Evolutionary conservation across 2,113 vertebrate species (phyloP).

Genomic region (Electrona antarctica): DNA sequence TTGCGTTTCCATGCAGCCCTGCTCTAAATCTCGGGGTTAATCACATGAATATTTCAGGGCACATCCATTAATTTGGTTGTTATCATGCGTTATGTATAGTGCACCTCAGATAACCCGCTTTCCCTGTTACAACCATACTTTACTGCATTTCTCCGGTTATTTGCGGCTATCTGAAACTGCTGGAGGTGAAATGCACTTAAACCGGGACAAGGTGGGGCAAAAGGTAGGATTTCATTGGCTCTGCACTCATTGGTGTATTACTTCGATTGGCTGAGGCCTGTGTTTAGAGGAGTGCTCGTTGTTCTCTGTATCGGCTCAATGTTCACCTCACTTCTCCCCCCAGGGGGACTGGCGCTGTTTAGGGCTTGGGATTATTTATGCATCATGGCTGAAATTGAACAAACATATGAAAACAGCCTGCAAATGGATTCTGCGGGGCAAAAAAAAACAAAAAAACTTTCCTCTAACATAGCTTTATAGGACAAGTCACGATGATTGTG

Average conservation of each 20-base stretch:
- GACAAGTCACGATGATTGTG: background rate
- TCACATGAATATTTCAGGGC: constrained; percentile 72
- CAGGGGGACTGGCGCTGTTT: constrained; percentile 33
- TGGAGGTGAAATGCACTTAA: constrained; percentile 68
- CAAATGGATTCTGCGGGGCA: constrained; percentile 29
- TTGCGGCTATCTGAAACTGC: constrained; percentile 44
- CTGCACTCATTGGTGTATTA: constrained; percentile 42
- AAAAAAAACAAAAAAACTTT: constrained; percentile 27
- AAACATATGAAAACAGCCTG: constrained; percentile 22
- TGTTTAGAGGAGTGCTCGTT: constrained; percentile 30
- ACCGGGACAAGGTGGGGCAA: constrained; percentile 24
- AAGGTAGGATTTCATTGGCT: constrained; percentile 41
- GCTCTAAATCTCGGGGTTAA: constrained; percentile 67
- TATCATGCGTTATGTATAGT: constrained; percentile 76
- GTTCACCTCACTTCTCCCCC: constrained; percentile 43
- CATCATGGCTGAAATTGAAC: constrained; percentile 25
- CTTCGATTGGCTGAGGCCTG: constrained; percentile 36
- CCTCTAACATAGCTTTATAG: constrained; percentile 18
- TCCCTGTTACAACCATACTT: constrained; percentile 48
- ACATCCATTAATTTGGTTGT: constrained; percentile 80
- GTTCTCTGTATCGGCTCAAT: constrained; percentile 52
- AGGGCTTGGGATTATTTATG: constrained; percentile 37
- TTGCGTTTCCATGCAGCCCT: constrained; percentile 55
- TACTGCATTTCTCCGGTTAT: constrained; percentile 53
- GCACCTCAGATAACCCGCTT: constrained; percentile 60